Evolutionary conservation across 2,113 vertebrate genomes (phyloP).

Genomic region (Bambusicola thoracicus): DNA sequence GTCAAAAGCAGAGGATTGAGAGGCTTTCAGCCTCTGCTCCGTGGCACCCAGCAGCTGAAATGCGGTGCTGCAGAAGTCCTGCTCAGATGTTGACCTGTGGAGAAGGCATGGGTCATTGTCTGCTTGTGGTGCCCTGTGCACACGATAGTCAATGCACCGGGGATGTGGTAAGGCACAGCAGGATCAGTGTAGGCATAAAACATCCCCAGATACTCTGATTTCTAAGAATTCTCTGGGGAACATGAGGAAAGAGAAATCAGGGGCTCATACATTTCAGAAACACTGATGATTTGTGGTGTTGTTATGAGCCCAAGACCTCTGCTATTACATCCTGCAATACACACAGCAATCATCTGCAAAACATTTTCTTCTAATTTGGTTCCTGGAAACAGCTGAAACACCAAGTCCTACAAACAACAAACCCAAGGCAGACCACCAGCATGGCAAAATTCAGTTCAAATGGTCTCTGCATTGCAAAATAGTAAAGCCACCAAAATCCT

Average conservation of each 20-base stretch:
- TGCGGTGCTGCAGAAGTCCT: background rate
- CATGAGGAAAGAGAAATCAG: background rate
- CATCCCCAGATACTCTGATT: rapidly evolving
- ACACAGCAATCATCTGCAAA: background rate
- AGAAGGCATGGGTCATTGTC: background rate
- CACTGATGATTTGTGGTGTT: background rate
- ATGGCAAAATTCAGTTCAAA: background rate
- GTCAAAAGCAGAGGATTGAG: background rate
- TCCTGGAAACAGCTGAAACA: background rate
- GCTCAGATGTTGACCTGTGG: background rate
- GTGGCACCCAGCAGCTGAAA: background rate
- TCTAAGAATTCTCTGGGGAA: background rate
- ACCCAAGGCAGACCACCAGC: background rate
- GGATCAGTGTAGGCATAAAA: background rate
- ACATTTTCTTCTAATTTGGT: background rate
- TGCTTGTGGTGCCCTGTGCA: background rate
- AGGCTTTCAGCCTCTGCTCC: background rate
- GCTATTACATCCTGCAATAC: rapidly evolving
- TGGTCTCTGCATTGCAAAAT: background rate
- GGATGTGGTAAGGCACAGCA: background rate
- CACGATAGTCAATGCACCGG: background rate
- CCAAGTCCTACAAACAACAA: background rate
- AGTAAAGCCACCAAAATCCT: background rate
- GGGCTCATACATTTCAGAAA: background rate
- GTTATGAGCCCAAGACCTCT: background rate